Evolutionary conservation across 2,888 invertebrate species (phyloP), one percentile per base, ranked within the genome.

Genomic region (Prionchulus punctatus): DNA sequence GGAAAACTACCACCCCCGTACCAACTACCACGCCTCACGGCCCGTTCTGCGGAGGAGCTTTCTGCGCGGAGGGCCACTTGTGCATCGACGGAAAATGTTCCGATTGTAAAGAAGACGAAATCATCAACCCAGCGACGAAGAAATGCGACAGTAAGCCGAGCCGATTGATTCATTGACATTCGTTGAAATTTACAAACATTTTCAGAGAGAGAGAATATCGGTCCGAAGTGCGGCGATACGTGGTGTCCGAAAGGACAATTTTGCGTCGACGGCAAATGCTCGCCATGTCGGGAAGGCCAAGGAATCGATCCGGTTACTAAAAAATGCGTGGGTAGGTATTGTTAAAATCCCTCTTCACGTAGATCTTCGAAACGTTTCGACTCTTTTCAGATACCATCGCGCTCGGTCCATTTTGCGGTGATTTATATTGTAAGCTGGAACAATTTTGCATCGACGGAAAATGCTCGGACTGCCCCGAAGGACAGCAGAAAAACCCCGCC

Each of bases 181-280:
- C n/a, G n/a, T n/a, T n/a, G n/a, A n/a, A n/a, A n/a, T n/a, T n/a
- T n/a, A n/a, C n/a, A n/a, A n/a, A n/a, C n/a, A n/a, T n/a, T n/a
- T n/a, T n/a, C n/a, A n/a, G n/a, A n/a, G n/a, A n/a, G n/a, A n/a
- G n/a, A n/a, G n/a, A n/a, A n/a, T n/a, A n/a, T n/a, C n/a, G n/a
- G n/a, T n/a, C n/a, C n/a, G n/a, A n/a, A n/a, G n/a, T 45, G 45
- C 23, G 45, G 45, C 23, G 23, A 45, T 49, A 43, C 25, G 58
- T 57, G 61, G 26, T 69, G 69, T 58, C 62, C 62, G 26, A 58
- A 67, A 25, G 68, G 68, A 26, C 66, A 66, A 60, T 59, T 66
- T 18, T 69, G 69, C 57, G 63, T 69, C 43, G 67, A 63, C 18
- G 66, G 63, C 48, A 55, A 58, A 1, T 56, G 70, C 23, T n/a